These are phyloP conservation scores for Siniperca knerii DNA, from an alignment of 2,113 vertebrate genomes.

Conservation along the genomic window DNA sequence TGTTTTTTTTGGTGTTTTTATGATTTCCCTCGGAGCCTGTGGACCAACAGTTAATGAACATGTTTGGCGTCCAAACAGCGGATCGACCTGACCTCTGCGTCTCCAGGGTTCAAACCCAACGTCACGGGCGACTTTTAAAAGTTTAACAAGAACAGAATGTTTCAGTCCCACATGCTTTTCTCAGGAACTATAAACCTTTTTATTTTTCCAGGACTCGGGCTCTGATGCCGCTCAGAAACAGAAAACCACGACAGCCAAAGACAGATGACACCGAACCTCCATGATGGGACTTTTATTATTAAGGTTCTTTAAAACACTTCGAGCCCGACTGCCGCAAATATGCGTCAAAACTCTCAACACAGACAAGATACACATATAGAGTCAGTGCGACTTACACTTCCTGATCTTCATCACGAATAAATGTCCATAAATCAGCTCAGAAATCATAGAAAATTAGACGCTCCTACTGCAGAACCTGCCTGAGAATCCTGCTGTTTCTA, in stretches of 20 bases:
- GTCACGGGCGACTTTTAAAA: conserved; percentile 38
- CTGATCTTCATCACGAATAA: too few species aligned
- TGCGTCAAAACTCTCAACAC: too few species aligned
- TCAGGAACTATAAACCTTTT: conserved; percentile 42
- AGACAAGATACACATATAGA: too few species aligned
- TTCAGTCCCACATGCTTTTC: conserved; percentile 29
- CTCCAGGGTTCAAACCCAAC: not conserved
- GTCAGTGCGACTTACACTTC: too few species aligned
- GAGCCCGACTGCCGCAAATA: too few species aligned
- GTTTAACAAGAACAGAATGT: conserved; percentile 55
- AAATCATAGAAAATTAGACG: too few species aligned
- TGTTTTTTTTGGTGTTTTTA: not conserved
- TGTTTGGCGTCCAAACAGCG: not conserved
- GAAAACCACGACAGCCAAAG: not conserved
- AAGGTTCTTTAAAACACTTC: too few species aligned
- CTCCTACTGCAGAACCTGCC: too few species aligned
- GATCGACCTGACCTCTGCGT: not conserved
- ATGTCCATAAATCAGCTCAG: too few species aligned
- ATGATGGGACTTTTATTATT: too few species aligned
- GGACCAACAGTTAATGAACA: not conserved
- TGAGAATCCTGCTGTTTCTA: too few species aligned
- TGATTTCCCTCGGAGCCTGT: not conserved
- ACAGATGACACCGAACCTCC: too few species aligned
- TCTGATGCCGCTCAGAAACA: not conserved
- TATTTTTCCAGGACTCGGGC: conserved; percentile 4